Percentiles rank a stretch among this genome's conserved stretches.
Conservation (phyloP, 1,140 invertebrate genomes). For the Drosophila suzukii region DNA sequence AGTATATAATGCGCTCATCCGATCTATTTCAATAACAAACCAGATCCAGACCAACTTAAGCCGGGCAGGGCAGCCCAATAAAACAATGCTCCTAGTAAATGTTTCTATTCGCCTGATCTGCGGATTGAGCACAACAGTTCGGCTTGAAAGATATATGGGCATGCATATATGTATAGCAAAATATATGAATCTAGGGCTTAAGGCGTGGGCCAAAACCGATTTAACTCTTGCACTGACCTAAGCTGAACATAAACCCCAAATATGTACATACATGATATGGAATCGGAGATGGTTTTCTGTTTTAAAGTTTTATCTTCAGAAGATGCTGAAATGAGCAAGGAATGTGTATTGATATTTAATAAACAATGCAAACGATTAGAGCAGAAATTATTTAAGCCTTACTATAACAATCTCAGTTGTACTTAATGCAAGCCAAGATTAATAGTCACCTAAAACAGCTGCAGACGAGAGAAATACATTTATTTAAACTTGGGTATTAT, state of each 20-base stretch:
- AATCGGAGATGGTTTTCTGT: background rate
- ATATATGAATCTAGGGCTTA: constrained; percentile 61
- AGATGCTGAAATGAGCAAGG: constrained; percentile 32
- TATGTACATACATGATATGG: constrained; percentile 42
- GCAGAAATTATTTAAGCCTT: background rate
- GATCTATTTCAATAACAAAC: constrained; percentile 78
- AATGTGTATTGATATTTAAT: constrained; percentile 4
- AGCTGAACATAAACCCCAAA: constrained; percentile 71
- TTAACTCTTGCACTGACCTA: constrained; percentile 70
- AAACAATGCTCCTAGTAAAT: constrained; percentile 60
- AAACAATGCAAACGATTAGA: constrained; percentile 8
- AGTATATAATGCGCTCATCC: constrained; percentile 82
- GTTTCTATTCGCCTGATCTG: constrained; percentile 43
- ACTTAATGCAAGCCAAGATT: background rate
- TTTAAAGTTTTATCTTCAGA: background rate
- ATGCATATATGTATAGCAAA: constrained; percentile 49
- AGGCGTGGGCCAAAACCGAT: constrained; percentile 57
- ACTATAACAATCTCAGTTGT: background rate
- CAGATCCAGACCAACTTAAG: constrained; percentile 47
- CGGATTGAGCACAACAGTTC: constrained; percentile 47
- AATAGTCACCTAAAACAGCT: no score
- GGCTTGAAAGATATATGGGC: background rate
- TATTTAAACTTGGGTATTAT: no score
- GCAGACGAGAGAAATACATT: no score
- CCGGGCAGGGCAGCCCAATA: constrained; percentile 54